Evolutionary conservation across 1,140 invertebrate genomes (phyloP).

Genomic region (Bombus picipes): DNA sequence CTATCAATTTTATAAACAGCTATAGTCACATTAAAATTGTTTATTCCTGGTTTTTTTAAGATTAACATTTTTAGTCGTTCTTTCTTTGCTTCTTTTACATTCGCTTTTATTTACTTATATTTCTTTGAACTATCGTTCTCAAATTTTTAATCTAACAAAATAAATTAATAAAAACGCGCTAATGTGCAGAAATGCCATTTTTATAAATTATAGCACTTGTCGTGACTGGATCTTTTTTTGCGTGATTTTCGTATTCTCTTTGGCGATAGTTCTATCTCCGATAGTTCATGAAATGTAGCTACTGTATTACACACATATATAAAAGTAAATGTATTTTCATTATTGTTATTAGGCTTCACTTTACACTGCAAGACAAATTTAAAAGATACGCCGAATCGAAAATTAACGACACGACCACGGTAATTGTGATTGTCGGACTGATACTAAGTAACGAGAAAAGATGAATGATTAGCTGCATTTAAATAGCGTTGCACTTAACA

Average conservation of each 20-base stretch:
- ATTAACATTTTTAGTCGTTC: not conserved
- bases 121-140: not conserved
- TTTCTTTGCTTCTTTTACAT: no score
- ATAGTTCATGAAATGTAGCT: not conserved
- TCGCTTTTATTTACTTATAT: not conserved
- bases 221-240: not conserved
- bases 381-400: no score
- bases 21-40: not conserved
- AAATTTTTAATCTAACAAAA: not conserved
- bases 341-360: no score
- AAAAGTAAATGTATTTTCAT: not conserved
- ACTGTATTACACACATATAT: not conserved
- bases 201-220: not conserved
- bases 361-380: not conserved
- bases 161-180: not conserved
- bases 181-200: not conserved
- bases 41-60: not conserved
- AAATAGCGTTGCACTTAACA: no score
- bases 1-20: not conserved
- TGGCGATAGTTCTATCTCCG: not conserved
- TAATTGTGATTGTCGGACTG: no score
- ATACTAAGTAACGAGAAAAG: no score
- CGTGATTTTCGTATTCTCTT: not conserved
- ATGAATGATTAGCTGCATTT: no score
- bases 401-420: no score